Evolutionary conservation across 2,797 vertebrate genomes (phyloP).

Genomic region (Pseudochromis fuscus): DNA sequence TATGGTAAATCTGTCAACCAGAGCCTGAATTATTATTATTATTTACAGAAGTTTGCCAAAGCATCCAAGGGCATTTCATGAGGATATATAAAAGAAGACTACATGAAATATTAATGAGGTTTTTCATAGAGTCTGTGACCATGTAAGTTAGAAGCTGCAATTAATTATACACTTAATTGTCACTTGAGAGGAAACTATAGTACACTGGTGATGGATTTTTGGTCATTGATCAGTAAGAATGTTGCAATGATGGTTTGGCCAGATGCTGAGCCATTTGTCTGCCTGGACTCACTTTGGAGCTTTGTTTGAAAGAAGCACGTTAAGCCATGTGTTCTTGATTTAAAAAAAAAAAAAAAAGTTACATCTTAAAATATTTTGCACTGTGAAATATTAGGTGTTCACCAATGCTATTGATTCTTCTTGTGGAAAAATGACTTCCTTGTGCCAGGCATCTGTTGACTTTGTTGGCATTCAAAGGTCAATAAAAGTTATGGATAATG

Average conservation of each 20-base stretch:
- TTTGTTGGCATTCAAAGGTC: constrained; percentile 9
- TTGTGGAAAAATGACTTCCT: constrained; percentile 12
- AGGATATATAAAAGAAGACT: not conserved
- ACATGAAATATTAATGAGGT: constrained; percentile 10
- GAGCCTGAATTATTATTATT: constrained; percentile 39
- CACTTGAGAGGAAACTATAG: not conserved
- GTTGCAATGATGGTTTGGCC: constrained; percentile 10
- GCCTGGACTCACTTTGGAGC: no score
- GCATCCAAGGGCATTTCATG: not conserved
- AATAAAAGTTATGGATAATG: constrained; percentile 21
- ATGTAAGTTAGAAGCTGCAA: constrained; percentile 8
- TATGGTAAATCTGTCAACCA: constrained; percentile 52
- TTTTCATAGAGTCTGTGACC: not conserved
- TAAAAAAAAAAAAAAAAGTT: not conserved
- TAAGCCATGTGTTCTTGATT: not conserved
- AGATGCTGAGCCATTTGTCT: constrained; percentile 18
- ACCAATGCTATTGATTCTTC: no score
- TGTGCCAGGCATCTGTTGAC: constrained; percentile 20
- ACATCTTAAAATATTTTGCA: not conserved
- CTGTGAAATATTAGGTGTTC: constrained; percentile 14
- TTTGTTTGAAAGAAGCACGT: constrained; percentile 2
- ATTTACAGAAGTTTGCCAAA: constrained; percentile 34
- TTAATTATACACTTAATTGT: not conserved
- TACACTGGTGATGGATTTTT: not conserved
- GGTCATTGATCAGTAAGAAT: constrained; percentile 23